A percentile compares a stretch with the other conserved stretches of the same genome.
Conservation (phyloP, 2,888 invertebrate species). For the Aquatica leii region DNA sequence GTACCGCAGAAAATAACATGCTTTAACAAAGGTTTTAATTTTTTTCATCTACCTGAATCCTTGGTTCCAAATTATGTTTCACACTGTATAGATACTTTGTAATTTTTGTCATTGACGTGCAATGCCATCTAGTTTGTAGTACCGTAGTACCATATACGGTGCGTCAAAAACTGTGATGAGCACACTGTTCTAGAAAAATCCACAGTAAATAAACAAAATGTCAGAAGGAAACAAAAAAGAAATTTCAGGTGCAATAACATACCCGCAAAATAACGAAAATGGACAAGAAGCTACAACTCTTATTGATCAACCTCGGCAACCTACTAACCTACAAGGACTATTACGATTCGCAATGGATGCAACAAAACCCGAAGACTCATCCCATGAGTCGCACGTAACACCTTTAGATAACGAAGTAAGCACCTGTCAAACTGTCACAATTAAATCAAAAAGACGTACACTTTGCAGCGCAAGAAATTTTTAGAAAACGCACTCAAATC, state of each 20-base stretch:
- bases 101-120: too few species aligned
- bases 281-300: conserved; percentile 16
- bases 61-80: too few species aligned
- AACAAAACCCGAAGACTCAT: conserved; percentile 67
- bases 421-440: background rate
- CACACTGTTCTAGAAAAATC: too few species aligned
- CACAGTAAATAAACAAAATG: background rate
- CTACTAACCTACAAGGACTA: conserved; percentile 63
- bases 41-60: too few species aligned
- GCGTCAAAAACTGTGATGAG: too few species aligned
- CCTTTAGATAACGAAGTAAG: conserved; percentile 73
- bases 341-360: conserved; percentile 76
- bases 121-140: too few species aligned
- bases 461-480: conserved; percentile 71
- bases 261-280: conserved; percentile 10
- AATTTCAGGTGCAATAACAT: conserved; percentile 29
- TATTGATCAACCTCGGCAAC: conserved; percentile 55
- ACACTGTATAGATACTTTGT: too few species aligned
- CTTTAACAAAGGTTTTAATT: too few species aligned
- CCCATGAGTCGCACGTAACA: conserved; percentile 61
- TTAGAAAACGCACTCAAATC: conserved; percentile 75
- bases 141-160: too few species aligned
- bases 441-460: background rate
- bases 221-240: conserved; percentile 1
- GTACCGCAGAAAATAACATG: conserved; percentile 13